Percentiles rank a stretch among this genome's conserved stretches.
phyloP scores from a whole-genome alignment of 2,113 vertebrate species.

The Oryzias celebensis region DNA sequence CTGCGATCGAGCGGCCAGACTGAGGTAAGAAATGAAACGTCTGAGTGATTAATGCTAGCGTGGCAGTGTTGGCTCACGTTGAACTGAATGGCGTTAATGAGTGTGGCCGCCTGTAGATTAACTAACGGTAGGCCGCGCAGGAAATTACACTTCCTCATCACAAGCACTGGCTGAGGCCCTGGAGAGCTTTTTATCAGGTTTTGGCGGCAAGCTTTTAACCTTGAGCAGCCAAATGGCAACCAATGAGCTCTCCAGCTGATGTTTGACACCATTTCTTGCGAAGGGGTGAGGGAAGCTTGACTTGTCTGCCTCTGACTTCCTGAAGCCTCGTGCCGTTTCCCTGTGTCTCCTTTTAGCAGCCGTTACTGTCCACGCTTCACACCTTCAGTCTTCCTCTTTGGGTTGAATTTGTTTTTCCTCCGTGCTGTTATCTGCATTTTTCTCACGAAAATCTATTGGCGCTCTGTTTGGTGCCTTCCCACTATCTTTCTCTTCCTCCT shows the following conservation, averaged over 20 bases:
- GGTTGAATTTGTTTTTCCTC: conserved; percentile 40
- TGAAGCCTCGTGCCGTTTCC: conserved; percentile 24
- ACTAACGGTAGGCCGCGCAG: conserved; percentile 66
- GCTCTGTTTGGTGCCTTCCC: conserved; percentile 49
- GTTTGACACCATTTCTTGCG: conserved; percentile 61
- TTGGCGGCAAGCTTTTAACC: conserved; percentile 74
- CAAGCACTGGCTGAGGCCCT: conserved; percentile 55
- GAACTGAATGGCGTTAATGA: conserved; percentile 76
- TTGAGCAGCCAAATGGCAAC: conserved; percentile 73
- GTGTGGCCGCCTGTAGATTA: conserved; percentile 73
- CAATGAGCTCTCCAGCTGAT: conserved; percentile 55
- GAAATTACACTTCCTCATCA: conserved; percentile 73
- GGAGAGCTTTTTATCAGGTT: conserved; percentile 68
- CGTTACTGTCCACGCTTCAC: conserved; percentile 40
- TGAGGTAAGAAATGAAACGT: conserved; percentile 66
- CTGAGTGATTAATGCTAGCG: conserved; percentile 73
- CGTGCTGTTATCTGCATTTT: conserved; percentile 56
- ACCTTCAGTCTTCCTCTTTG: conserved; percentile 29
- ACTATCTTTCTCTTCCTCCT: conserved; percentile 58
- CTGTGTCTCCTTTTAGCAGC: conserved; percentile 37
- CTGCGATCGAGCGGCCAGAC: conserved; percentile 35
- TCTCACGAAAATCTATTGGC: conserved; percentile 25
- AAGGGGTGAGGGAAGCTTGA: conserved; percentile 52
- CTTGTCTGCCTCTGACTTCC: conserved; percentile 43
- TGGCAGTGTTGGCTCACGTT: conserved; percentile 65